Percentiles rank a stretch among this genome's conserved stretches.
Conservation (phyloP, 1,140 invertebrate species). For the Pseudomyrmex sp. region DNA sequence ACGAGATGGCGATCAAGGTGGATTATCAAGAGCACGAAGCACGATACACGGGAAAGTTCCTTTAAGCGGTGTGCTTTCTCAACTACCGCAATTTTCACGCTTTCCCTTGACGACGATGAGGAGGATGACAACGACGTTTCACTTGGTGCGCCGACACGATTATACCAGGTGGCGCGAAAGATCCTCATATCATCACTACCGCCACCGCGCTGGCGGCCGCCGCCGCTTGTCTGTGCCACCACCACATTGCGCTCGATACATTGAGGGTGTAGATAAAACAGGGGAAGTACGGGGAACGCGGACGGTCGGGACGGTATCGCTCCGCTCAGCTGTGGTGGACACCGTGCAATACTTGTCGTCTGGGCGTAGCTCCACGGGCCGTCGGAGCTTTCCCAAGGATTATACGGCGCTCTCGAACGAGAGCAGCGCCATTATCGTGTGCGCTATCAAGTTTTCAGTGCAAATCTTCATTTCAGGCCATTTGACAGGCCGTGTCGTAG, state of each 20-base stretch:
- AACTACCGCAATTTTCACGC: conserved; percentile 65
- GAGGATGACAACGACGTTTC: conserved; percentile 61
- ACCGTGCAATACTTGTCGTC: conserved; percentile 64
- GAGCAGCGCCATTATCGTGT: conserved; percentile 75
- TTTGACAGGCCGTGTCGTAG: conserved; percentile 64
- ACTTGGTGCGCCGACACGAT: conserved; percentile 63
- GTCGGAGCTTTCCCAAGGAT: conserved; percentile 69
- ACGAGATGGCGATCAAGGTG: conserved; percentile 24
- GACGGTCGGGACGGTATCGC: conserved; percentile 25
- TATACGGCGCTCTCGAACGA: conserved; percentile 71
- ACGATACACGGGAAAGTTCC: conserved; percentile 51
- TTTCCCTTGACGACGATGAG: conserved; percentile 57
- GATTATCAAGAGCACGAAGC: not conserved
- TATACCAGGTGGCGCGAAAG: conserved; percentile 67
- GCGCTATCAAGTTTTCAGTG: conserved; percentile 34
- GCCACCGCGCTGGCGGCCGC: not conserved
- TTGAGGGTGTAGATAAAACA: conserved; percentile 46
- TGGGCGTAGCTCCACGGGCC: conserved; percentile 74
- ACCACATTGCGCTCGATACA: conserved; percentile 41
- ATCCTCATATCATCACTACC: conserved; percentile 44
- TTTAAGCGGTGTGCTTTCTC: conserved; percentile 15
- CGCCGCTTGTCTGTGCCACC: not conserved
- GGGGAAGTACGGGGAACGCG: conserved; percentile 58
- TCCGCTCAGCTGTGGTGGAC: conserved; percentile 35
- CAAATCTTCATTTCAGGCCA: conserved; percentile 62